A percentile compares a stretch with the other conserved stretches of the same genome.
phyloP scores from a whole-genome alignment of 2,888 invertebrate species.

The Rapana venosa region DNA sequence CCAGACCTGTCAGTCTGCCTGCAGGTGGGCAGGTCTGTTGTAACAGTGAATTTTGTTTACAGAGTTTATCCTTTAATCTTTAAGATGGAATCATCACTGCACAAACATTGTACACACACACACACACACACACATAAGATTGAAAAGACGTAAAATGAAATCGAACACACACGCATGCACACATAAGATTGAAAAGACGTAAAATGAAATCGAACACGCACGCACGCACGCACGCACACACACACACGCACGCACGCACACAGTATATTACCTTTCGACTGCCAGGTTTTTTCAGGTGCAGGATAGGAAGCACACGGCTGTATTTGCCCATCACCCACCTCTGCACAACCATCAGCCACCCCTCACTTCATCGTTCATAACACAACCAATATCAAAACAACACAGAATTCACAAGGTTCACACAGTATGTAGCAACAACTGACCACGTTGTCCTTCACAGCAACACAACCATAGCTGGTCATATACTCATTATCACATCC shows the following conservation, averaged over 20 bases:
- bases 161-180: not conserved
- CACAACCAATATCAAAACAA: not conserved
- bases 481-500: no score
- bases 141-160: not conserved
- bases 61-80: no score
- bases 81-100: no score
- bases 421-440: no score
- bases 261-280: conserved; percentile 40
- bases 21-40: no score
- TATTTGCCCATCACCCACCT: conserved; percentile 75
- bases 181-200: not conserved
- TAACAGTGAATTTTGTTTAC: no score
- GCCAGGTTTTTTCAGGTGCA: conserved; percentile 64
- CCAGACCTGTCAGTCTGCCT: no score
- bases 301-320: conserved; percentile 68
- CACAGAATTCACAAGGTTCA: no score
- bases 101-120: no score
- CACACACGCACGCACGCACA: not conserved
- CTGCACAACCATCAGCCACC: conserved; percentile 51
- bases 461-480: no score
- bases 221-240: not conserved
- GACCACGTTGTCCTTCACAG: no score
- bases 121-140: not conserved
- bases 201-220: not conserved
- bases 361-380: not conserved